Conservation (phyloP, 2,113 vertebrate species). For the Oryzias woworae region DNA sequence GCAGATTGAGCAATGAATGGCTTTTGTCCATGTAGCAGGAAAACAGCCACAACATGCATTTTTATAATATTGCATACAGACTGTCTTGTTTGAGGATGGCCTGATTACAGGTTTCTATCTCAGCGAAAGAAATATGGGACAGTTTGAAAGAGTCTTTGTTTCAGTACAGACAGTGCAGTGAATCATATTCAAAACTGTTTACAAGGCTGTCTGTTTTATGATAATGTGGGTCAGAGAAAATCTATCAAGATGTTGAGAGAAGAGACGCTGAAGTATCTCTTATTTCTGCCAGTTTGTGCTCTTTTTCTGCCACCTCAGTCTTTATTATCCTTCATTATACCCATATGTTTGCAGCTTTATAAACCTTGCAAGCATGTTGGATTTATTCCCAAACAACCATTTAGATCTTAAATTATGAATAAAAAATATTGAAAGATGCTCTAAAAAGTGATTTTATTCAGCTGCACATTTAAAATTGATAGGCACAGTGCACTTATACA, state of each 20-base stretch:
- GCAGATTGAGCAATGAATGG: constrained; percentile 3
- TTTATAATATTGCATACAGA: constrained; percentile 42
- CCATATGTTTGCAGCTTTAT: constrained; percentile 43
- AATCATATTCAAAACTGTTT: constrained; percentile 55
- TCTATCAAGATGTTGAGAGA: constrained; percentile 37
- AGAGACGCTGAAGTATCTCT: constrained; percentile 29
- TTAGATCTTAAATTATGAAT: constrained; percentile 51
- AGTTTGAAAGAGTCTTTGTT: constrained; percentile 58
- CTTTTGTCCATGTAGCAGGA: constrained; percentile 13
- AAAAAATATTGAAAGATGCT: constrained; percentile 30
- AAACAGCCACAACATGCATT: constrained; percentile 23
- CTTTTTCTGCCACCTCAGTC: constrained; percentile 29
- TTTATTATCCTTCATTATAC: constrained; percentile 47
- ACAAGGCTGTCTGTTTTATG: constrained; percentile 50
- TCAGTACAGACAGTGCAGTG: constrained; percentile 36
- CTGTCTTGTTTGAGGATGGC: constrained; percentile 28
- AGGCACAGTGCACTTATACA: constrained; percentile 4
- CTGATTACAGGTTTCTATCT: constrained; percentile 54
- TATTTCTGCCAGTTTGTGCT: constrained; percentile 34
- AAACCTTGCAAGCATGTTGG: constrained; percentile 27
- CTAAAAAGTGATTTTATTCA: constrained; percentile 47
- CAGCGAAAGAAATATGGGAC: constrained; percentile 35
- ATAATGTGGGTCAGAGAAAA: constrained; percentile 68
- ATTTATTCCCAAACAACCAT: too few relatives aligned
- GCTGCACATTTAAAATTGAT: constrained; percentile 14